Percentiles rank a stretch among this genome's conserved stretches.
phyloP scores from a whole-genome alignment of 92 coral and sea anemone genomes.

The Palythoa grandiflora region DNA sequence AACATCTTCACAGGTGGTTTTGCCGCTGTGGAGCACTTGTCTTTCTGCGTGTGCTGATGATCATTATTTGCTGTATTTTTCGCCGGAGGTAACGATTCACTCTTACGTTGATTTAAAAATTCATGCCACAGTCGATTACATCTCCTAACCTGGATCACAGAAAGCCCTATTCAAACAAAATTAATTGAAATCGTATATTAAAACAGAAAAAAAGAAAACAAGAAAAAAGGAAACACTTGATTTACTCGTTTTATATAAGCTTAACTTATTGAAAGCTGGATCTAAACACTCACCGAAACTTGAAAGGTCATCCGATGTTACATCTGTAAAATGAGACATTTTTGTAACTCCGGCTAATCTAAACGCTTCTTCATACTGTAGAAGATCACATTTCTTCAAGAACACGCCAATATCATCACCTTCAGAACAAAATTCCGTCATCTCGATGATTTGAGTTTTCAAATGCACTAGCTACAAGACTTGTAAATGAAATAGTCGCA shows the following conservation, averaged over 20 bases:
- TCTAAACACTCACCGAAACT: not conserved
- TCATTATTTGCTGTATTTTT: not conserved
- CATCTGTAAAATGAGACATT: not conserved
- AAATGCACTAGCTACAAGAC: not conserved
- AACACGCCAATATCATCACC: constrained; percentile 17
- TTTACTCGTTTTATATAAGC: too few species aligned
- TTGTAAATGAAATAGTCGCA: not conserved
- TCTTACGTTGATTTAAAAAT: not conserved
- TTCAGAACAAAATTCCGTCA: not conserved
- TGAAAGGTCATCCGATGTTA: not conserved
- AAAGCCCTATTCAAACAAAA: too few species aligned
- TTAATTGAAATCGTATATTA: too few species aligned
- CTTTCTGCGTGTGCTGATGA: not conserved
- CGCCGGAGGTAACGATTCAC: not conserved
- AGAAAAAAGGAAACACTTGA: too few species aligned
- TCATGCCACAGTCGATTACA: not conserved
- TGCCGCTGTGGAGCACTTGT: not conserved
- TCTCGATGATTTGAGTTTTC: too few species aligned
- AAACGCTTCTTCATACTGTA: constrained; percentile 35
- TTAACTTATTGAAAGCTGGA: too few species aligned
- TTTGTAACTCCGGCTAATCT: constrained; percentile 19
- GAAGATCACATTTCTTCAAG: constrained; percentile 21
- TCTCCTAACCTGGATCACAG: too few species aligned
- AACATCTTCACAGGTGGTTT: too few species aligned
- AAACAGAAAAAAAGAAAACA: too few species aligned